Evolutionary conservation across 2,888 invertebrate genomes (phyloP).

Genomic region (Clistopyga incitator): DNA sequence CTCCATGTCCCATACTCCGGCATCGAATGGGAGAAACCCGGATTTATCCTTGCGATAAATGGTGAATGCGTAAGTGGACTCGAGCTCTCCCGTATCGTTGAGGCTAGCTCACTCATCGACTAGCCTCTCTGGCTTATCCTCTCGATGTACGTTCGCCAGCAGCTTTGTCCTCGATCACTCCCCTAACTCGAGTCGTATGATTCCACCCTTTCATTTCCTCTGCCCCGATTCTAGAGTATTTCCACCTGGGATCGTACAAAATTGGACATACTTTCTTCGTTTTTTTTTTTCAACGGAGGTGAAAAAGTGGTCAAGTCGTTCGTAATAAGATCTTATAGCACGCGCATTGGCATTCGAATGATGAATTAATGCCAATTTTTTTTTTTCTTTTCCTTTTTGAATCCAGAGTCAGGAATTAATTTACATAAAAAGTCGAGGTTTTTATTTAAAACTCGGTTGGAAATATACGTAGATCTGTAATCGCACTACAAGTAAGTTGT

Average conservation of each 20-base stretch:
- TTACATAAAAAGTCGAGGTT: neutral
- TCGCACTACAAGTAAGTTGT: too few relatives aligned
- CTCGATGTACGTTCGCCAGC: slow-evolving; percentile 57
- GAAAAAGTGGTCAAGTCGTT: neutral
- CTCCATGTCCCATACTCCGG: slow-evolving; percentile 46
- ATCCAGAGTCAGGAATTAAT: neutral
- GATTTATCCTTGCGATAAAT: slow-evolving; percentile 71
- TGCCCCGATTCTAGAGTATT: slow-evolving; percentile 12
- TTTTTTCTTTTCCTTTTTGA: too few relatives aligned
- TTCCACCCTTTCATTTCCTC: slow-evolving; percentile 25
- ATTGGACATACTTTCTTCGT: neutral
- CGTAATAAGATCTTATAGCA: too few relatives aligned
- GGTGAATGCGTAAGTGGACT: slow-evolving; percentile 67
- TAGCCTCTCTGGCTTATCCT: slow-evolving; percentile 47
- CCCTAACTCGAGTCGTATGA: slow-evolving; percentile 45
- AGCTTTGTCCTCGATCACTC: slow-evolving; percentile 52
- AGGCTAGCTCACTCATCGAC: slow-evolving; percentile 32
- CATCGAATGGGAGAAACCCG: slow-evolving; percentile 68
- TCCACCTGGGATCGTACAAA: neutral
- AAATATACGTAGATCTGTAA: too few relatives aligned
- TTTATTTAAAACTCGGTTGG: too few relatives aligned
- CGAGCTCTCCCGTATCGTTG: slow-evolving; percentile 29
- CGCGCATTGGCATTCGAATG: too few relatives aligned
- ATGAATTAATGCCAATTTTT: neutral
- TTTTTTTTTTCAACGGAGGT: neutral